A percentile compares a stretch with the other conserved stretches of the same genome.
Conservation (phyloP, 2,888 invertebrate genomes). For the Amphipyra tragopoginis region DNA sequence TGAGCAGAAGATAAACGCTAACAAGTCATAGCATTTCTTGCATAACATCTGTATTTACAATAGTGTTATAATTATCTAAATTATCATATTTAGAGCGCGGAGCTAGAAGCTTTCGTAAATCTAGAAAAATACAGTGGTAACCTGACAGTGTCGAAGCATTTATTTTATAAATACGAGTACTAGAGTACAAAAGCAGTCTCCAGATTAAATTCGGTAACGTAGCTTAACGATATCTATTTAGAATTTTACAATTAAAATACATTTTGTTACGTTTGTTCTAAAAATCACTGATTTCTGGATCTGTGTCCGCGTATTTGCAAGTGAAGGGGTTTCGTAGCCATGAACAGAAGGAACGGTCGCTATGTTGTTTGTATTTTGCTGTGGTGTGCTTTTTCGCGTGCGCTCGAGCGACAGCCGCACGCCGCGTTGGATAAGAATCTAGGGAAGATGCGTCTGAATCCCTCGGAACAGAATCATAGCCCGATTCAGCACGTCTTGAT, state of each 20-base stretch:
- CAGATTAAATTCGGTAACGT: slow-evolving; percentile 91
- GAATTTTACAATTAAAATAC: slow-evolving; percentile 72
- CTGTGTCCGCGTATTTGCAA: slow-evolving; percentile 93
- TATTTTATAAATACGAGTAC: slow-evolving; percentile 80
- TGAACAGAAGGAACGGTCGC: slow-evolving; percentile 93
- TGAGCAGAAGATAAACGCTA: slow-evolving; percentile 76
- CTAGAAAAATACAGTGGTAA: slow-evolving; percentile 89
- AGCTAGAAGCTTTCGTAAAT: slow-evolving; percentile 76
- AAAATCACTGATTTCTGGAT: slow-evolving; percentile 92
- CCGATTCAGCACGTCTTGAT: slow-evolving; percentile 95
- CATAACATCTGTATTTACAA: slow-evolving; percentile 77
- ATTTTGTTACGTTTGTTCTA: slow-evolving; percentile 68
- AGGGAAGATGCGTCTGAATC: slow-evolving; percentile 97
- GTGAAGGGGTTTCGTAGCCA: slow-evolving; percentile 94
- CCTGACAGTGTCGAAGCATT: slow-evolving; percentile 85
- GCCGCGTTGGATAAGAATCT: slow-evolving; percentile 91
- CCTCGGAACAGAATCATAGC: slow-evolving; percentile 97
- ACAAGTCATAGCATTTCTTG: slow-evolving; percentile 72
- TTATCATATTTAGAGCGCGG: slow-evolving; percentile 58
- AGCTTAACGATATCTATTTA: slow-evolving; percentile 82
- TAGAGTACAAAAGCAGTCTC: slow-evolving; percentile 90
- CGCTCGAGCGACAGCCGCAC: slow-evolving; percentile 86
- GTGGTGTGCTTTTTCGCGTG: slow-evolving; percentile 89
- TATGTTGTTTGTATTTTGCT: slow-evolving; percentile 92
- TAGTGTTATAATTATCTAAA: slow-evolving; percentile 65